These are phyloP conservation scores for Stomatorhinus walkeri DNA, from an alignment of 2,797 vertebrate genomes.

Conservation along the genomic window DNA sequence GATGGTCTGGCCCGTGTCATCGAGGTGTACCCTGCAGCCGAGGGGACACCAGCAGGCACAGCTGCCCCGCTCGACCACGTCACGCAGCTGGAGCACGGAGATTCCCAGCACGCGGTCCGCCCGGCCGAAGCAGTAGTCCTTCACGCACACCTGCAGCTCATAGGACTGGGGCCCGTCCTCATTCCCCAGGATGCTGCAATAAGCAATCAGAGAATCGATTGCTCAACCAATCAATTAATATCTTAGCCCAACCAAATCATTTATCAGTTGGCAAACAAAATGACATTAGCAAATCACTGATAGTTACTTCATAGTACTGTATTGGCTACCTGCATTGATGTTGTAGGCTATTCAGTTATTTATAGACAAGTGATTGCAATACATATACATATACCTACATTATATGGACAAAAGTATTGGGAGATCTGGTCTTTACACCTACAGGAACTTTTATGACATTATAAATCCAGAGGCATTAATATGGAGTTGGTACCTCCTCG, in stretches of 20 bases:
- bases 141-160: conserved; percentile 90
- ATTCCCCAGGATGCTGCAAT: conserved; percentile 79
- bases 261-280: background rate
- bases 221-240: background rate
- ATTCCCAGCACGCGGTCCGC: conserved; percentile 85
- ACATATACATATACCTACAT: background rate
- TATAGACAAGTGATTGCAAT: background rate
- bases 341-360: background rate
- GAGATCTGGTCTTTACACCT: background rate
- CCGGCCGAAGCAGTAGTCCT: conserved; percentile 97
- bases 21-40: conserved; percentile 81
- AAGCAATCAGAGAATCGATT: background rate
- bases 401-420: background rate
- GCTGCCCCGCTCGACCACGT: conserved; percentile 78
- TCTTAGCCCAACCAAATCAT: background rate
- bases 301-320: background rate
- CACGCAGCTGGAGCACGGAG: conserved; percentile 80
- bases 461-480: background rate
- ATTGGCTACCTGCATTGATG: background rate
- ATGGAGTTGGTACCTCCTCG: background rate
- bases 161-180: conserved; percentile 87
- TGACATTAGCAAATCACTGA: background rate
- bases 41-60: conserved; percentile 91
- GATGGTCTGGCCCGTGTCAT: conserved; percentile 89
- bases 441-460: background rate